Percentiles rank a stretch among this genome's conserved stretches.
phyloP scores from a whole-genome alignment of 2,113 vertebrate genomes.

The Elephas maximus region DNA sequence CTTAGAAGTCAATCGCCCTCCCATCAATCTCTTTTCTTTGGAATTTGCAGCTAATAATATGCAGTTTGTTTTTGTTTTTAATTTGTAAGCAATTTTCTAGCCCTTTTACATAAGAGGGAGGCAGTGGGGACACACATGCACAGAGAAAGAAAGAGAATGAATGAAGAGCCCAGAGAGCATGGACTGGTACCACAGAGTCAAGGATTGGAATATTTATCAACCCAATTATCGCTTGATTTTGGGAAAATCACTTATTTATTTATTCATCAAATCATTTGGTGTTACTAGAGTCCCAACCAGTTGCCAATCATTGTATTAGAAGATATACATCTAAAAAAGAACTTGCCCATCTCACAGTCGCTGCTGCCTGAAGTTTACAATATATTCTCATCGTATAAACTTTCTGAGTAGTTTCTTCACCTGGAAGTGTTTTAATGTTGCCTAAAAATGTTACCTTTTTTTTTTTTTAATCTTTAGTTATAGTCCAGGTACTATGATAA shows the following conservation, averaged over 20 bases:
- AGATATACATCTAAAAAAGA: neutral
- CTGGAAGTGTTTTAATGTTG: neutral
- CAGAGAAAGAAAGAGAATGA: neutral
- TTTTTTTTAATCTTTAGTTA: neutral
- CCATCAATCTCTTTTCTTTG: neutral
- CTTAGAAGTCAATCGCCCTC: neutral
- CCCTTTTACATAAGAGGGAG: neutral
- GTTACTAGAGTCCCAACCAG: neutral
- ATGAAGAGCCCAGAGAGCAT: neutral
- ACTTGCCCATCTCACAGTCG: neutral
- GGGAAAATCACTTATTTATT: neutral
- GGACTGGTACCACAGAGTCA: neutral
- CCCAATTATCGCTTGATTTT: neutral
- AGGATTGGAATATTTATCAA: neutral
- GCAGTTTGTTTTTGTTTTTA: neutral
- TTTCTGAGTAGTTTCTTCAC: neutral
- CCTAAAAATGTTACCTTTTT: neutral
- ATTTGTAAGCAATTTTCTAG: neutral
- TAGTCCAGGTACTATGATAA: neutral
- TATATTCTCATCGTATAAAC: neutral
- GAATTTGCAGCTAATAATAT: neutral
- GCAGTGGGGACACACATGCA: accelerated
- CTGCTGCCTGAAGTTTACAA: neutral
- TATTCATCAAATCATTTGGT: neutral
- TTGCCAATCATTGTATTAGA: neutral